Conservation (phyloP, 2,888 invertebrate genomes). For the Drosophila tanythrix region DNA sequence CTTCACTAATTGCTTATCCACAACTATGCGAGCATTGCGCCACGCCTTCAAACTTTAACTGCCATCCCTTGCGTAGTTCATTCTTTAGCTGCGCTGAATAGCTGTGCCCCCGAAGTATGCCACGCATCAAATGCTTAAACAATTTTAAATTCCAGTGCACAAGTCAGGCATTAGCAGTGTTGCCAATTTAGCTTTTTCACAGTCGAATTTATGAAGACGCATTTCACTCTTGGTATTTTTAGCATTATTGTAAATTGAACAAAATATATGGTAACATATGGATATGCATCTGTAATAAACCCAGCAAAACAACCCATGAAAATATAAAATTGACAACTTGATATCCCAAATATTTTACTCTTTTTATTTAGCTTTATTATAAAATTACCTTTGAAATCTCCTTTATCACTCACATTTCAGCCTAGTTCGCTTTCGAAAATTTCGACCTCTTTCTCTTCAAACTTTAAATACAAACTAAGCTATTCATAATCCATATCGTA, state of each 20-base stretch:
- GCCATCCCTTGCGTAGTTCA: neutral
- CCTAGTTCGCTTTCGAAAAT: too few species aligned
- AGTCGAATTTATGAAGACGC: neutral
- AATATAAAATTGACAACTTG: neutral
- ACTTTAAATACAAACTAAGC: neutral
- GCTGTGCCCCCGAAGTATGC: conserved; percentile 45
- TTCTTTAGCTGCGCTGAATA: conserved; percentile 37
- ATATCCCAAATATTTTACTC: neutral
- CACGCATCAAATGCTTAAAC: conserved; percentile 48
- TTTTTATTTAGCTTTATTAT: neutral
- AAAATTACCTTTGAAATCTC: neutral
- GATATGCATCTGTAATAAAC: neutral
- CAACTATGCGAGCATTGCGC: conserved; percentile 16
- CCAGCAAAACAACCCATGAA: neutral
- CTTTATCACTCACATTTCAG: neutral
- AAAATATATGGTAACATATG: neutral
- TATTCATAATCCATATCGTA: neutral
- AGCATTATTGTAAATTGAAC: neutral
- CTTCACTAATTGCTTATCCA: conserved; percentile 47
- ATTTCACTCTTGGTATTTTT: neutral
- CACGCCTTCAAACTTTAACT: conserved; percentile 11
- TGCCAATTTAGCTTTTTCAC: neutral
- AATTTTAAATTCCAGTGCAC: conserved; percentile 49
- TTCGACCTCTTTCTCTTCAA: neutral
- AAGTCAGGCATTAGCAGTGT: conserved; percentile 16